Evolutionary conservation across 2,113 vertebrate species (phyloP), one percentile per base, ranked within the genome.

Genomic region (Periophthalmodon schlosseri): DNA sequence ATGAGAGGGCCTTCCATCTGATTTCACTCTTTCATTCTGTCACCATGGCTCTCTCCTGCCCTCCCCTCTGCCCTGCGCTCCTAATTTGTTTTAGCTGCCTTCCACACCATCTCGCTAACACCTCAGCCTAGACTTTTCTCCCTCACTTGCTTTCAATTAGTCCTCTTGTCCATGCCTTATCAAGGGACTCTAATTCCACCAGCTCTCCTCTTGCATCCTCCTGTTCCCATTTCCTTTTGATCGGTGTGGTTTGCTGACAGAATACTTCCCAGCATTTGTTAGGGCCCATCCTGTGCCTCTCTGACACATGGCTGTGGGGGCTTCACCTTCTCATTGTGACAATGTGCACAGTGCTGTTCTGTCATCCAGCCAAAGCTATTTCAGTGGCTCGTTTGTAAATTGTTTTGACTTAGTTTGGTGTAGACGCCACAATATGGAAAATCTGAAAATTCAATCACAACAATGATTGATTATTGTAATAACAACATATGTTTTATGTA

Each of bases 111-210:
- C 81, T 83, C 67, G 78, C 80, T 52, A 77, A 86, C 58, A 78
- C 79, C 20, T 68, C 68, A 77, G 76, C 72, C 69, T 49, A 71
- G 72, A 72, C 77, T 81, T 88, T 88, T 80, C 75, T 84, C 76
- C 73, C 66, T 86, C 86, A 74, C 74, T 86, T 85, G 74, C 57
- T 86, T 91, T 87, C 80, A 87, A 86, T 89, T 89, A 84, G 76
- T 82, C 60, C 69, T 76, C 80, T 79, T 80, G 82, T 82, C 84
- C 76, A 72, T 87, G 84, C 74, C 79, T 89, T 81, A 89, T 87
- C 84, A 88, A 74, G 70, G 79, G n/a, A 57, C 73, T 72, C 76
- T 86, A 87, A 85, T 85, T 84, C 78, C 77, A 80, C 56, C 28
- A 68, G 68, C 67, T 68, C 58, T 78, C 36, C 60, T 44, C 74